phyloP scores from a whole-genome alignment of 2,113 vertebrate genomes.

The Morone saxatilis region DNA sequence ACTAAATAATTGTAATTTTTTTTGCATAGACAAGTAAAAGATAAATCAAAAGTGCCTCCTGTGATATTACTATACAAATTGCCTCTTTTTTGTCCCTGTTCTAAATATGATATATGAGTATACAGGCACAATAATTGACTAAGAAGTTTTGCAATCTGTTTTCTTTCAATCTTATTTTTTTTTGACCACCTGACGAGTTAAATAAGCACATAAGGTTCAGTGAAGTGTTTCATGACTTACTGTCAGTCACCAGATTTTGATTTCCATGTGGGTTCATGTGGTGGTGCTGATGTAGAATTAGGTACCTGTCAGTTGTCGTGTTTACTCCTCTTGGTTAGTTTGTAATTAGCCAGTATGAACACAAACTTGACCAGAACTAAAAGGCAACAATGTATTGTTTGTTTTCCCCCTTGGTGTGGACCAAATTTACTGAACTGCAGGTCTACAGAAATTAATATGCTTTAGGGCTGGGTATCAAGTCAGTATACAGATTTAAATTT shows the following conservation, averaged over 20 bases:
- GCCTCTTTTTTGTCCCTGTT: not conserved
- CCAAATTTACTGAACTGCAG: not conserved
- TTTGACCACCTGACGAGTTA: not conserved
- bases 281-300: not conserved
- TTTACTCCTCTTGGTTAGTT: not conserved
- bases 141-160: not conserved
- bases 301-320: constrained; percentile 1
- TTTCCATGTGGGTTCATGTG: not conserved
- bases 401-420: not conserved
- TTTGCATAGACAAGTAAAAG: too few species aligned
- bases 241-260: not conserved
- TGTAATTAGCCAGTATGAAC: not conserved
- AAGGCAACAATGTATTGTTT: not conserved
- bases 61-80: not conserved
- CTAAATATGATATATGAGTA: not conserved
- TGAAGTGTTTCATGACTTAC: not conserved
- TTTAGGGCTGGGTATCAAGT: not conserved
- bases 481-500: not conserved
- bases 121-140: too few species aligned
- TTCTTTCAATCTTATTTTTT: not conserved
- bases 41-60: too few species aligned
- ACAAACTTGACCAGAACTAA: not conserved
- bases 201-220: not conserved
- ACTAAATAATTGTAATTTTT: too few species aligned
- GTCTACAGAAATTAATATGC: not conserved